phyloP scores from a whole-genome alignment of 2,113 vertebrate species.

The Spilogale gracilis region DNA sequence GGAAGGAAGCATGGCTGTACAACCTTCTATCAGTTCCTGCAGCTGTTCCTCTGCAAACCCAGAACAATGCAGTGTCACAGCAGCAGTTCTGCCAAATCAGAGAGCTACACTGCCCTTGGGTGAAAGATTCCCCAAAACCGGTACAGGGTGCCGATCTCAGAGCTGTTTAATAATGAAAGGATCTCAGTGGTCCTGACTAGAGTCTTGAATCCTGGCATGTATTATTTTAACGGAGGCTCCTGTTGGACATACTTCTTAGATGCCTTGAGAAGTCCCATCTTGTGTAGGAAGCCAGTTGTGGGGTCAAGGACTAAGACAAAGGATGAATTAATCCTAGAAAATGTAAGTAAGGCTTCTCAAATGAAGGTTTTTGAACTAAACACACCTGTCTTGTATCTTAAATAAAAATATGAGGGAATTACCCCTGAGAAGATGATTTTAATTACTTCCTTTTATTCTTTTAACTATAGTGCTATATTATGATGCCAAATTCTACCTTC shows the following conservation, averaged over 20 bases:
- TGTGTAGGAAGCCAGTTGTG: background rate
- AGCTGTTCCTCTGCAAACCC: conserved; percentile 71
- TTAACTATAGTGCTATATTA: background rate
- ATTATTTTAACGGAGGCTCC: background rate
- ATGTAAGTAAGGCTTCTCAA: background rate
- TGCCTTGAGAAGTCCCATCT: background rate
- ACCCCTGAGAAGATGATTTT: background rate
- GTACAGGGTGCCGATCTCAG: background rate
- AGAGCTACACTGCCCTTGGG: background rate
- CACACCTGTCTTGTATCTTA: background rate
- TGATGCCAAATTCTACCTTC: background rate
- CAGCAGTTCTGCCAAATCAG: background rate
- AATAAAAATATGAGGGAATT: background rate
- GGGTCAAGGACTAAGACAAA: background rate
- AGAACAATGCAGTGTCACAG: background rate
- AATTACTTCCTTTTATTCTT: background rate
- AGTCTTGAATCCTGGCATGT: background rate
- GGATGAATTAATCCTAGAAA: background rate
- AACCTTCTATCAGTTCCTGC: conserved; percentile 69
- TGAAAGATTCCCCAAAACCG: background rate
- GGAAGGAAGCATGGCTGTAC: conserved; percentile 62
- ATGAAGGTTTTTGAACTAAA: conserved; percentile 8
- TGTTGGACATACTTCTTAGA: background rate
- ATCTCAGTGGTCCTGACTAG: background rate
- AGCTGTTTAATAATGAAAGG: background rate